Conservation (phyloP, 2,113 vertebrate species). For the Hiodon alosoides region DNA sequence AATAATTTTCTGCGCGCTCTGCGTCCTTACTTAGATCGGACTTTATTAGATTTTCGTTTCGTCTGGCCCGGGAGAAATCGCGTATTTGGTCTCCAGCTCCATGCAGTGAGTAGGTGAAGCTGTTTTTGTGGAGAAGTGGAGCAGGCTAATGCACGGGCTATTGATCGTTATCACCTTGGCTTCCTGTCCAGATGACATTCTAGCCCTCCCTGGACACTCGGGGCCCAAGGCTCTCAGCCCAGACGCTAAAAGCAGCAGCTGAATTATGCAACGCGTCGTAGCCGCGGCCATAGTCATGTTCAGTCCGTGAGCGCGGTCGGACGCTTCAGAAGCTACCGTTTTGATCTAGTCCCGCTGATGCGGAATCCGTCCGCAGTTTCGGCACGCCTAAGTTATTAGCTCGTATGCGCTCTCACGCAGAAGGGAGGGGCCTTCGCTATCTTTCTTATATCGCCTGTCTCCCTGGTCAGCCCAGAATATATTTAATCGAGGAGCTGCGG, state of each 20-base stretch:
- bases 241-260: constrained; percentile 29
- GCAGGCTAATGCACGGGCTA: constrained; percentile 33
- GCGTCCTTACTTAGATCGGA: too few species aligned
- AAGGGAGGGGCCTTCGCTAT: too few species aligned
- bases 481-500: too few species aligned
- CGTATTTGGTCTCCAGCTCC: not conserved
- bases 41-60: too few species aligned
- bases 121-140: not conserved
- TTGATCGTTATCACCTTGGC: constrained; percentile 36
- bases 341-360: not conserved
- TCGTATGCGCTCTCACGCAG: too few species aligned
- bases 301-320: not conserved
- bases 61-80: too few species aligned
- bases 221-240: constrained; percentile 33
- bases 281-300: not conserved
- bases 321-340: not conserved
- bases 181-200: constrained; percentile 39
- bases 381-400: too few species aligned
- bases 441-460: too few species aligned
- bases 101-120: constrained; percentile 3
- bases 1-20: too few species aligned
- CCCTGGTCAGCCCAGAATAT: too few species aligned
- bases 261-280: constrained; percentile 6
- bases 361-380: too few species aligned
- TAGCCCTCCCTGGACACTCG: constrained; percentile 33